Percentiles rank a stretch among this genome's conserved stretches.
These are phyloP conservation scores for Papilio elwesi DNA, from an alignment of 2,888 invertebrate genomes.

Conservation along the genomic window DNA sequence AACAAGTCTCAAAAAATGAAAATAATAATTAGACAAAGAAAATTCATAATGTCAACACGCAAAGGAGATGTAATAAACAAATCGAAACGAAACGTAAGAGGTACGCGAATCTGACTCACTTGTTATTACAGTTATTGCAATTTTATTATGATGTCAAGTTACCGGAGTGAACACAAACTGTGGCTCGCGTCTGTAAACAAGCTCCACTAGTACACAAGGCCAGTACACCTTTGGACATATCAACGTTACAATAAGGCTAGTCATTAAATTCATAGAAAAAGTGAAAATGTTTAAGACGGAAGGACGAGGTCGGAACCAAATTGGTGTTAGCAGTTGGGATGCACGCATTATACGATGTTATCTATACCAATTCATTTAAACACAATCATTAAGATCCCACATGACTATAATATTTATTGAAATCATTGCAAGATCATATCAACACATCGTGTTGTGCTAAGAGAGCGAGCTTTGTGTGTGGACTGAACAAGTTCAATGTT, in stretches of 20 bases:
- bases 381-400: too few relatives aligned
- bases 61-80: conserved; percentile 58
- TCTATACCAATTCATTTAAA: not conserved
- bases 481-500: too few relatives aligned
- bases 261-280: conserved; percentile 65
- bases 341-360: conserved; percentile 23
- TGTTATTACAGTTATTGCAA: conserved; percentile 68
- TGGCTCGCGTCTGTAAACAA: conserved; percentile 65
- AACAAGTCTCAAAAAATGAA: conserved; percentile 68
- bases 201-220: conserved; percentile 62
- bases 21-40: conserved; percentile 62
- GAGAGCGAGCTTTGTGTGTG: too few relatives aligned
- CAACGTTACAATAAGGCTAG: conserved; percentile 66
- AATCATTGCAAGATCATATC: too few relatives aligned
- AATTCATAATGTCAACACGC: conserved; percentile 73
- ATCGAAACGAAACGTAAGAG: conserved; percentile 53
- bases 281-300: conserved; percentile 60
- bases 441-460: too few relatives aligned
- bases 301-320: conserved; percentile 62
- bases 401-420: not conserved
- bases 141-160: conserved; percentile 74
- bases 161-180: conserved; percentile 81
- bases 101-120: conserved; percentile 60
- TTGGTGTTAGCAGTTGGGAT: conserved; percentile 47
- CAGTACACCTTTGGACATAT: conserved; percentile 66